Base-by-base conservation (phyloP, 2,888 invertebrate species). In the Stratiomys singularior region DNA sequence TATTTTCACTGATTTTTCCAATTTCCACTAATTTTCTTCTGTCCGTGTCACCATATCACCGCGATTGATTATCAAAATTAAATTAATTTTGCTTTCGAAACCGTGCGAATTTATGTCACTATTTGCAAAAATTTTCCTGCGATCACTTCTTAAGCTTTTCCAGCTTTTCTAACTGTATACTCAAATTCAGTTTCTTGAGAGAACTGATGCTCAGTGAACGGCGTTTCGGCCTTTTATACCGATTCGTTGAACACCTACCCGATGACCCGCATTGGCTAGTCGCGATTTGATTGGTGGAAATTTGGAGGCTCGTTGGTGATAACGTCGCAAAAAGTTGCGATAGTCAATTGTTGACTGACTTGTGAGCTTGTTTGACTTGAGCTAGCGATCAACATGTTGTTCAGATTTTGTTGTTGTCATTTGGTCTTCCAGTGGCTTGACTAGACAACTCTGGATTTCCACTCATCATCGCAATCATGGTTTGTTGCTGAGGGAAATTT, bases 291-390 rank as follows among this genome's bases (percentile, higher is more conserved):
- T 74, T 74, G 74, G 74, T 21, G 18, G 27, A 21, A n/a, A 4
- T 13, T 25, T n/a, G 74, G 58, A 74, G 74, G 74, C 74, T 60
- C 74, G 74, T 60, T 28, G 7, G 23, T 60, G 74, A 74, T 74
- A 74, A 60, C 21, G 28, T 21, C 25, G 18, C 37, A 66, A 30
- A 66, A 30, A 30, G 5, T 25, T 30, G 18, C 37, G 37, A 30
- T 37, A 13, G 7, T 30, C 18, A 66, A 2, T 66, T 66, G 37
- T 66, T 66, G 18, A 30, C n/a, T 13, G 7, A 37, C 5, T 37
- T 5, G n/a, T n/a, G 37, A 37, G 37, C 37, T 37, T 37, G 37
- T 37, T 37, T 37, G 9, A 9, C 3, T 37, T 37, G 37, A 9
- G 37, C 37, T 37, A 37, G 37, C 9, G 5, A 9, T 37, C 37